A percentile compares a stretch with the other conserved stretches of the same genome.
Evolutionary conservation across 2,113 vertebrate species (phyloP).

Genomic region (Podarcis cretensis): DNA sequence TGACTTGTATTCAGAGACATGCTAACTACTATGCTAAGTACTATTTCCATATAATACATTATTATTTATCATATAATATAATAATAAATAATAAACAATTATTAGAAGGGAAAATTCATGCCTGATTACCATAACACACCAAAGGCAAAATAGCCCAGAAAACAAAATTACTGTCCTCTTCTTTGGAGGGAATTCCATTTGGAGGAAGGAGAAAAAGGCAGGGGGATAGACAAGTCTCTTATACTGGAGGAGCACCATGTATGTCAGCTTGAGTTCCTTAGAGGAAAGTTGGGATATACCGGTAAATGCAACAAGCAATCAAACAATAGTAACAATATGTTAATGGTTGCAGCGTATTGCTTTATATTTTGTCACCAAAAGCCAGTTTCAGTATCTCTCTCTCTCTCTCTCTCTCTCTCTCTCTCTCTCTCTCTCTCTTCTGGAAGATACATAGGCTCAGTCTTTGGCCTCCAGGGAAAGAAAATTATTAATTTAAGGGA

Average conservation of each 20-base stretch:
- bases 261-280: no score
- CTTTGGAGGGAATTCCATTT: not conserved
- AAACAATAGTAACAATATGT: no score
- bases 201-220: not conserved
- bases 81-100: not conserved
- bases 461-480: not conserved
- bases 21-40: no score
- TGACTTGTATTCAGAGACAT: no score
- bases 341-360: not conserved
- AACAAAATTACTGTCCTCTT: not conserved
- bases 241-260: no score
- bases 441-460: not conserved
- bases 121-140: not conserved
- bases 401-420: no score
- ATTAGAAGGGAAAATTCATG: not conserved
- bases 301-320: no score
- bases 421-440: no score
- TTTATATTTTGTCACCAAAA: not conserved
- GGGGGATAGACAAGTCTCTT: not conserved
- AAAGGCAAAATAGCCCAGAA: not conserved
- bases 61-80: not conserved
- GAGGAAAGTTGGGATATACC: no score
- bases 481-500: not conserved
- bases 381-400: not conserved
- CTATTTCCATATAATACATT: not conserved